These are phyloP conservation scores for Hypothenemus hampei DNA, from an alignment of 1,140 invertebrate genomes.

Conservation along the genomic window DNA sequence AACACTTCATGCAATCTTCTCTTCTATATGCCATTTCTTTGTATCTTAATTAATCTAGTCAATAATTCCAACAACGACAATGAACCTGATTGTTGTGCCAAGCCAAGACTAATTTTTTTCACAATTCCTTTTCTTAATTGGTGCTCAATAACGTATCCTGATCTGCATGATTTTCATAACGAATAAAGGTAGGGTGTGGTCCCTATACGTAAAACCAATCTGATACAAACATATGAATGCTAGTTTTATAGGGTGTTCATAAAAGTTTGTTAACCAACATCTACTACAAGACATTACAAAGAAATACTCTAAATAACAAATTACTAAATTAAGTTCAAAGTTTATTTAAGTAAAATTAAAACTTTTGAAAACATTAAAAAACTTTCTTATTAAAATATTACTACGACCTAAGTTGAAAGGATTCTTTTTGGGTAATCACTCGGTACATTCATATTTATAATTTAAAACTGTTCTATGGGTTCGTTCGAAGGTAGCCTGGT, in stretches of 20 bases:
- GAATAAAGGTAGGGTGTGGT: conserved; percentile 10
- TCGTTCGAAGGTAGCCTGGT: conserved; percentile 14
- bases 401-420: no score
- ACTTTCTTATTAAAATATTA: no score
- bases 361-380: no score
- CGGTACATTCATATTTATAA: conserved; percentile 6
- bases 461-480: conserved; percentile 18
- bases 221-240: conserved; percentile 10
- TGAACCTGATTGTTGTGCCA: conserved; percentile 21
- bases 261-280: no score
- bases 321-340: no score
- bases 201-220: conserved; percentile 10
- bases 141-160: conserved; percentile 16
- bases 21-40: conserved; percentile 12
- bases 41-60: conserved; percentile 10
- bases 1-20: no score
- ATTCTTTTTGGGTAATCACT: no score
- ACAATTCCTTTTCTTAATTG: conserved; percentile 13
- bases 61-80: conserved; percentile 13
- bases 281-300: no score
- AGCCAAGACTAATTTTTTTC: conserved; percentile 6
- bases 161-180: conserved; percentile 21
- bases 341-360: no score
- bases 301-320: no score
- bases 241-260: no score